A percentile compares a stretch with the other conserved stretches of the same genome.
phyloP scores from a whole-genome alignment of 2,113 vertebrate genomes.

The Lepus americanus region DNA sequence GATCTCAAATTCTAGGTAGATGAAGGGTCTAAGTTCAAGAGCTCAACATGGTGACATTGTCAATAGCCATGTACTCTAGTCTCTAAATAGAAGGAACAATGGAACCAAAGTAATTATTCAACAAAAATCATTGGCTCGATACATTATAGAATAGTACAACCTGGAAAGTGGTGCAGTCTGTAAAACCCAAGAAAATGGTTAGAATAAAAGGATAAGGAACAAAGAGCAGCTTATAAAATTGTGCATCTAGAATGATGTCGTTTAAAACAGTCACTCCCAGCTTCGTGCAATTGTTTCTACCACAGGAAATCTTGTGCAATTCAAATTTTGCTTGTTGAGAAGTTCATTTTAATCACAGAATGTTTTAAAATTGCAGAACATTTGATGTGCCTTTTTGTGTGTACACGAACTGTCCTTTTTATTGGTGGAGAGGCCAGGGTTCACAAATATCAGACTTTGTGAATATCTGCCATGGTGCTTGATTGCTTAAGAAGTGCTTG shows the following conservation, averaged over 20 bases:
- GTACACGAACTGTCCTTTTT: not conserved
- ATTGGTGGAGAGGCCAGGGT: not conserved
- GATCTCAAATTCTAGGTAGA: not conserved
- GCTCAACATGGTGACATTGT: not conserved
- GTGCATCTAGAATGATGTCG: not conserved
- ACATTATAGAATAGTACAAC: not conserved
- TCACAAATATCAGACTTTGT: not conserved
- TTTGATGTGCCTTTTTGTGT: not conserved
- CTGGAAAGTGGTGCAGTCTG: not conserved
- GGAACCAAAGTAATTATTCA: not conserved
- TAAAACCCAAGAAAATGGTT: not conserved
- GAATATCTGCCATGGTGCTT: accelerated
- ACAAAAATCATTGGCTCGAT: not conserved
- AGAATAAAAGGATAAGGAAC: not conserved
- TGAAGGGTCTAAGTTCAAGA: not conserved
- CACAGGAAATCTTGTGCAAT: slow-evolving; percentile 53
- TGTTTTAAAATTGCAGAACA: slow-evolving; percentile 63
- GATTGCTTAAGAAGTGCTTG: not conserved
- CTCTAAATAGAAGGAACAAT: not conserved
- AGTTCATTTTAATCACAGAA: not conserved
- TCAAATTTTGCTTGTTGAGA: slow-evolving; percentile 5
- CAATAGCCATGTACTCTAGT: not conserved
- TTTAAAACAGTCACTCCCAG: not conserved
- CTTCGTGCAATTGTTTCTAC: not conserved
- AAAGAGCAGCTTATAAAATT: not conserved